Evolutionary conservation across 2,113 vertebrate genomes (phyloP), one percentile per base, ranked within the genome.

Genomic region (Gymnorhina tibicen): DNA sequence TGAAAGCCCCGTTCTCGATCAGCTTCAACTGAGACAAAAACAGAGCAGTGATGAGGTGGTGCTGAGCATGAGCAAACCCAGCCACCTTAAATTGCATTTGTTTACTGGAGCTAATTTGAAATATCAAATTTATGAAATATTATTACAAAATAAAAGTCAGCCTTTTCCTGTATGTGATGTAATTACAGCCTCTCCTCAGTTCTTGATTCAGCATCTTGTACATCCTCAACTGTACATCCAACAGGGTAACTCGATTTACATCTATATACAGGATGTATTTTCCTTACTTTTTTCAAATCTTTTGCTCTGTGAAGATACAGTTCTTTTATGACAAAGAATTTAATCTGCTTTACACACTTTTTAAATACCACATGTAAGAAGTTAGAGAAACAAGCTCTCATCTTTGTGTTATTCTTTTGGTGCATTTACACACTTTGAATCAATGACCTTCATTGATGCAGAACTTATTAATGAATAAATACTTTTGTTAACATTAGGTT

Each of bases 1-100:
- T 99, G 99, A 95, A 99, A 99, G 62, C 99, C 99, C 74, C 98
- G 99, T 94, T 99, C 99, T 91, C 99, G 97, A 88, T 99, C 98
- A 67, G 99, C 98, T 97, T 99, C 98, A 98, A 99, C 99, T 99
- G 92, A 24, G 88, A 92, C 41, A 69, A 86, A 93, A 95, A 69
- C 46, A 93, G 30, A 86, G 91, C 6, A 24, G 60, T 4, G 7
- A 74, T 56, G 14, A 64, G 52, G 93, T 59, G 42, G 50, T 21
- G 44, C 60, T 21, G 41, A 53, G 32, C 42, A 19, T 1, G 5
- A 91, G 60, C 30, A 77, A 81, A 79, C 16, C 6, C 86, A 95
- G 84, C 6, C 1, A 87, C 35, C 0, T 50, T 52, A 64, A 79
- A 91, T 7, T 49, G 44, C 55, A n/a, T 94, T 92, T 94, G 52